Evolutionary conservation across 2,797 vertebrate genomes (phyloP).

Genomic region (Cephalopachus bancanus): DNA sequence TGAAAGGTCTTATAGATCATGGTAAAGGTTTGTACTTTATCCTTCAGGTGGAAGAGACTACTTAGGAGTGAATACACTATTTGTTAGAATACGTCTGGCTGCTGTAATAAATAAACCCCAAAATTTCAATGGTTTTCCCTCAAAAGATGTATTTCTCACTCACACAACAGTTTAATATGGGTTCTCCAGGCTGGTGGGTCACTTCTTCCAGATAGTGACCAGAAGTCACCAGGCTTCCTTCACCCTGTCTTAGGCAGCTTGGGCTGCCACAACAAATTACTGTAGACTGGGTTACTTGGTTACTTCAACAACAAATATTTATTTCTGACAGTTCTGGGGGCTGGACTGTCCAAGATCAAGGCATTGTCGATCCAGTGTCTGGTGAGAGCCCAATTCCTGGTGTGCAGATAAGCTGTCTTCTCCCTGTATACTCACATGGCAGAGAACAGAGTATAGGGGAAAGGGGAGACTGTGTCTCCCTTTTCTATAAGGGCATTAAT

Average conservation of each 20-base stretch:
- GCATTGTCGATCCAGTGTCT: neutral
- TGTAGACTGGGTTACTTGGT: neutral
- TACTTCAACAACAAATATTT: neutral
- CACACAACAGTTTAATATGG: neutral
- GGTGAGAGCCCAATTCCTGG: neutral
- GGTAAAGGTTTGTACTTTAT: neutral
- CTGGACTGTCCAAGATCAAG: neutral
- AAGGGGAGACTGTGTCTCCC: neutral
- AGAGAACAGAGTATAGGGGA: neutral
- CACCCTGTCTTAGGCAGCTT: neutral
- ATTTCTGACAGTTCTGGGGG: neutral
- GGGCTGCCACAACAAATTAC: neutral
- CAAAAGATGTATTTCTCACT: neutral
- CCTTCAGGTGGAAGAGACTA: neutral
- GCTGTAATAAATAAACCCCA: neutral
- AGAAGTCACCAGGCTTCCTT: neutral
- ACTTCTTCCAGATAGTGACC: neutral
- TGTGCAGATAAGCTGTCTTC: neutral
- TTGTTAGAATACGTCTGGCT: neutral
- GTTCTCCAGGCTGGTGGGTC: neutral
- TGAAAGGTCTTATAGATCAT: neutral
- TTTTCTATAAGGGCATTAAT: neutral
- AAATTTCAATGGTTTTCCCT: neutral
- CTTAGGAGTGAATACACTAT: neutral
- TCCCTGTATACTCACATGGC: neutral